Evolutionary conservation across 2,797 vertebrate species (phyloP).

Genomic region (Scarus forsteni): DNA sequence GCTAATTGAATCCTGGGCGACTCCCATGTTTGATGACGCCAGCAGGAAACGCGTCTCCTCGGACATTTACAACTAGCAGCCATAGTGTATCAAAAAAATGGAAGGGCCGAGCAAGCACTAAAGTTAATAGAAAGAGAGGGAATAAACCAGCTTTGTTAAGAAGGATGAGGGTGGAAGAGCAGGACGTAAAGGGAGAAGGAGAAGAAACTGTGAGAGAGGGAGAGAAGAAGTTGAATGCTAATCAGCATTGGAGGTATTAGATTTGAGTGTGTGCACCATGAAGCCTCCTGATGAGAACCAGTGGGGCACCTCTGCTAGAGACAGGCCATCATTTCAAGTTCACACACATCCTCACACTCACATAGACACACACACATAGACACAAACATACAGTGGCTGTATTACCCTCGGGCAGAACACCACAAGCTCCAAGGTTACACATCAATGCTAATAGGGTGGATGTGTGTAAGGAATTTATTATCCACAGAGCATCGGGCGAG

Average conservation of each 20-base stretch:
- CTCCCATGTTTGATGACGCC: constrained; percentile 51
- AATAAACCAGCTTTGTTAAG: background rate
- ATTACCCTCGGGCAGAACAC: constrained; percentile 75
- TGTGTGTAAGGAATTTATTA: constrained; percentile 76
- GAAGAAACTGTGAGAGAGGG: constrained; percentile 7
- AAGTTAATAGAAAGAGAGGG: constrained; percentile 4
- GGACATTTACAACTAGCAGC: constrained; percentile 31
- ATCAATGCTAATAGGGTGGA: constrained; percentile 81
- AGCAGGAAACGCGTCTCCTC: constrained; percentile 49
- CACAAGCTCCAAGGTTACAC: constrained; percentile 84
- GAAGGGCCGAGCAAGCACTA: constrained; percentile 24
- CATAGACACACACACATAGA: constrained; percentile 22
- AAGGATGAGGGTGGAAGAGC: background rate
- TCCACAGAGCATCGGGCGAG: constrained; percentile 46
- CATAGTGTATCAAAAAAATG: constrained; percentile 28
- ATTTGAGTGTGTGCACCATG: constrained; percentile 48
- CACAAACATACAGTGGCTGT: constrained; percentile 49
- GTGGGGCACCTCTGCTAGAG: constrained; percentile 54
- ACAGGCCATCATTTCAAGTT: constrained; percentile 40
- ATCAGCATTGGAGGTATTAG: constrained; percentile 49
- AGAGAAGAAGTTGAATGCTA: constrained; percentile 12
- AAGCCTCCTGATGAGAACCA: constrained; percentile 66
- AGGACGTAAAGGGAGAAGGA: constrained; percentile 1
- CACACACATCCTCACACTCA: constrained; percentile 21
- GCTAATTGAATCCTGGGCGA: constrained; percentile 74